Percentiles rank a stretch among this genome's conserved stretches.
Conservation (phyloP, 2,888 invertebrate species). For the Romanomermis culicivorax region DNA sequence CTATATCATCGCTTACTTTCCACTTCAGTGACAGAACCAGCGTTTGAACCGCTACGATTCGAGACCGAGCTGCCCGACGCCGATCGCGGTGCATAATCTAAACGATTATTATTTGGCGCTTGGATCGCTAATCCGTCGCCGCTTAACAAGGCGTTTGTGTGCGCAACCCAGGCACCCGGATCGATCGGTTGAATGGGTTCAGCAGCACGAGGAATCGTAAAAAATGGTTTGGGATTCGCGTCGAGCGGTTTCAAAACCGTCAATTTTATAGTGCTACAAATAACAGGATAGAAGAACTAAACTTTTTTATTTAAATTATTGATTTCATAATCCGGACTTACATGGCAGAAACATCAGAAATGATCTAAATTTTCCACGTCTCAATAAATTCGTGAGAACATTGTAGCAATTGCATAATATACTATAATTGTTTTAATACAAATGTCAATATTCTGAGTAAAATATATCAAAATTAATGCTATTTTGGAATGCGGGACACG, state of each 20-base stretch:
- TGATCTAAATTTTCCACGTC: no score
- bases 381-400: no score
- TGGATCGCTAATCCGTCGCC: background rate
- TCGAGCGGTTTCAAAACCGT: constrained; percentile 99
- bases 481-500: no score
- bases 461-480: background rate
- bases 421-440: no score
- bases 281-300: constrained; percentile 7
- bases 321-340: no score
- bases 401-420: no score
- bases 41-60: constrained; percentile 45
- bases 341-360: no score
- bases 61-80: constrained; percentile 51
- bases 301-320: no score
- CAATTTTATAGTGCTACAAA: constrained; percentile 61
- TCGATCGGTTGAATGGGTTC: constrained; percentile 97
- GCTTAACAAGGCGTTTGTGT: constrained; percentile 69
- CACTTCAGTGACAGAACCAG: constrained; percentile 50
- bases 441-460: no score
- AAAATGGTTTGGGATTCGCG: constrained; percentile 92
- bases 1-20: no score
- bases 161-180: constrained; percentile 97
- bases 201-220: constrained; percentile 72
- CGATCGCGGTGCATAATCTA: constrained; percentile 35
- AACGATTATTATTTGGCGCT: no score